Conservation (phyloP, 2,113 vertebrate species). For the Acrocephalus kingi region DNA sequence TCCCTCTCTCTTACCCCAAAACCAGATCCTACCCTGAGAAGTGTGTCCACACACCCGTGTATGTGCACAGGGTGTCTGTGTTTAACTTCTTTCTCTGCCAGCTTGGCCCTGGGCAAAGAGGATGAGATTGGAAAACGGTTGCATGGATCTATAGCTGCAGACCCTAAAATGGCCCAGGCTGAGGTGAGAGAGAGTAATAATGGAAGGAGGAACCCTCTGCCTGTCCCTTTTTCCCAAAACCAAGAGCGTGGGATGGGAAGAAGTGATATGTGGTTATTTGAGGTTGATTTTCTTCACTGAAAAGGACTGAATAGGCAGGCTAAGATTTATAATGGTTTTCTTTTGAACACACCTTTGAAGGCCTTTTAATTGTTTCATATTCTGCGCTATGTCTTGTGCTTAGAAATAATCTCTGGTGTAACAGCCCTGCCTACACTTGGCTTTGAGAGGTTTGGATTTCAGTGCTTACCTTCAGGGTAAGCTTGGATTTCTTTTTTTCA, state of each 20-base stretch:
- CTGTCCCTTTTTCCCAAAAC: not conserved
- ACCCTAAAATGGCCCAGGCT: not conserved
- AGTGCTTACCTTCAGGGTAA: not conserved
- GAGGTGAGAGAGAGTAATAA: not conserved
- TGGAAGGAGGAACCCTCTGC: not conserved
- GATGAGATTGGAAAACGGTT: not conserved
- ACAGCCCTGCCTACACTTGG: not conserved
- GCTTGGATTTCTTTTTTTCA: not conserved
- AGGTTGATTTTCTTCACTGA: not conserved
- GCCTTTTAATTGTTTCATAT: not conserved
- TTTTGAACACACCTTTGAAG: not conserved
- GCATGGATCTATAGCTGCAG: not conserved
- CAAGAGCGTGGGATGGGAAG: not conserved
- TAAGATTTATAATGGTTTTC: not conserved
- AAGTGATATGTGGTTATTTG: not conserved
- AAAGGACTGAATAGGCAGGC: not conserved
- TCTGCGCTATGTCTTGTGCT: not conserved
- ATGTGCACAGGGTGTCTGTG: not conserved
- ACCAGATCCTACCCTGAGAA: not conserved
- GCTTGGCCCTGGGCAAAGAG: not conserved
- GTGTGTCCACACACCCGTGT: not conserved
- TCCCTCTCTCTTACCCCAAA: not conserved
- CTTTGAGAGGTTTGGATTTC: not conserved
- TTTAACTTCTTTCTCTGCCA: not conserved
- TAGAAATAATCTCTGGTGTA: not conserved